Conservation (phyloP, 2,113 vertebrate species). For the Rhineura floridana region DNA sequence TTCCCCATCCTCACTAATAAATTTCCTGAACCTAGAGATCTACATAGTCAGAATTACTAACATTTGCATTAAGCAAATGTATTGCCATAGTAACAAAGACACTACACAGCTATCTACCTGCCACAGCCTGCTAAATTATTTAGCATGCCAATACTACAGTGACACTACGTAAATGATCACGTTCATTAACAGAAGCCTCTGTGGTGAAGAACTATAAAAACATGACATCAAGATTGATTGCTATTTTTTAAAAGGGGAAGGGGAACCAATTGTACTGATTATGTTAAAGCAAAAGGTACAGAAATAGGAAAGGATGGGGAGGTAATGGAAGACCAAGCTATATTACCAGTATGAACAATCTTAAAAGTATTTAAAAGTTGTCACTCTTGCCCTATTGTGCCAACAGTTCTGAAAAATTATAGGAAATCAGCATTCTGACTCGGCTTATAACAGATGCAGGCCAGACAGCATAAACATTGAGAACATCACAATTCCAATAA, state of each 20-base stretch:
- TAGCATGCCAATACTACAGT: slow-evolving; percentile 68
- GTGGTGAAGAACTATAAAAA: slow-evolving; percentile 57
- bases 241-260: slow-evolving; percentile 20
- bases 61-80: slow-evolving; percentile 75
- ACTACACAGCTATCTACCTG: slow-evolving; percentile 70
- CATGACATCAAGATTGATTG: slow-evolving; percentile 63
- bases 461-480: background rate
- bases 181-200: slow-evolving; percentile 68
- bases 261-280: background rate
- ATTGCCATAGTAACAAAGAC: slow-evolving; percentile 77
- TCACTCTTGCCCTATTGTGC: background rate
- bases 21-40: slow-evolving; percentile 59
- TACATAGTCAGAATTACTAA: slow-evolving; percentile 68
- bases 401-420: background rate
- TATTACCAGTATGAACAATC: background rate
- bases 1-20: slow-evolving; percentile 53
- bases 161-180: slow-evolving; percentile 72
- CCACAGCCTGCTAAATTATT: slow-evolving; percentile 77
- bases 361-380: background rate
- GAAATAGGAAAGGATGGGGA: background rate
- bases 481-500: background rate
- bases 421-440: background rate
- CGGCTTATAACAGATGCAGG: background rate
- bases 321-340: background rate
- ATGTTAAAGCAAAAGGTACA: background rate